A percentile compares a stretch with the other conserved stretches of the same genome.
These are phyloP conservation scores for Hirundichthys speculiger DNA, from an alignment of 2,113 vertebrate species.

Conservation along the genomic window DNA sequence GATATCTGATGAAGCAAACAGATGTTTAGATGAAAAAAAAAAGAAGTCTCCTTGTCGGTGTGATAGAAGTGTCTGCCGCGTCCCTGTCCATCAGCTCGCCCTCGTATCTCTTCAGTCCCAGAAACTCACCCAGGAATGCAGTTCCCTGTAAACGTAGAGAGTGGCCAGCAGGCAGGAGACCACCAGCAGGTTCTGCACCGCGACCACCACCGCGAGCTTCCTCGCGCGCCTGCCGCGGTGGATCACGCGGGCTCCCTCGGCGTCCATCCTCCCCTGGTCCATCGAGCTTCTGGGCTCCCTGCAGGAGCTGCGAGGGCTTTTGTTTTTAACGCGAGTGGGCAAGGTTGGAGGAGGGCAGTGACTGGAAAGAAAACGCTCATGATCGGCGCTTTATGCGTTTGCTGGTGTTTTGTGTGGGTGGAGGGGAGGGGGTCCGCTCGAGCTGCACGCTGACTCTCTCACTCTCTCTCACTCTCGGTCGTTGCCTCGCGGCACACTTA, in stretches of 20 bases:
- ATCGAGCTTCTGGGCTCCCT: conserved; percentile 18
- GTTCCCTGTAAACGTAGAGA: conserved; percentile 24
- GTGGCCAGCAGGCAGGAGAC: conserved; percentile 46
- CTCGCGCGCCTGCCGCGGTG: background rate
- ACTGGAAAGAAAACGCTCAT: conserved; percentile 45
- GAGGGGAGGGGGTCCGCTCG: conserved; percentile 10
- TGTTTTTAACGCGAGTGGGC: conserved; percentile 9
- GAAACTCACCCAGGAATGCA: background rate
- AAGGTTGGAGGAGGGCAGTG: conserved; percentile 40
- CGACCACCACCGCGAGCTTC: conserved; percentile 40
- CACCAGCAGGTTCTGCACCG: conserved; percentile 59
- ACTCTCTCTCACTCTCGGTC: background rate
- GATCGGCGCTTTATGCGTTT: conserved; percentile 12
- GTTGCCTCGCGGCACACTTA: background rate
- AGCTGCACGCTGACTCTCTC: background rate
- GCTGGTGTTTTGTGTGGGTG: conserved; percentile 22
- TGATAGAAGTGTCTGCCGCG: too few species aligned
- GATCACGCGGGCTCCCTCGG: conserved; percentile 17
- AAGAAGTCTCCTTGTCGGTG: too few species aligned
- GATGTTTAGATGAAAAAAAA: too few species aligned
- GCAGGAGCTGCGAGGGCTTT: conserved; percentile 31
- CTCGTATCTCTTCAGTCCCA: too few species aligned
- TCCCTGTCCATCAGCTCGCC: too few species aligned
- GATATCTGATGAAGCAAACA: too few species aligned
- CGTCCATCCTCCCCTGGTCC: conserved; percentile 42